Percentiles rank a stretch among this genome's conserved stretches.
phyloP scores from a whole-genome alignment of 2,888 invertebrate species.

The Notodonta dromedarius region DNA sequence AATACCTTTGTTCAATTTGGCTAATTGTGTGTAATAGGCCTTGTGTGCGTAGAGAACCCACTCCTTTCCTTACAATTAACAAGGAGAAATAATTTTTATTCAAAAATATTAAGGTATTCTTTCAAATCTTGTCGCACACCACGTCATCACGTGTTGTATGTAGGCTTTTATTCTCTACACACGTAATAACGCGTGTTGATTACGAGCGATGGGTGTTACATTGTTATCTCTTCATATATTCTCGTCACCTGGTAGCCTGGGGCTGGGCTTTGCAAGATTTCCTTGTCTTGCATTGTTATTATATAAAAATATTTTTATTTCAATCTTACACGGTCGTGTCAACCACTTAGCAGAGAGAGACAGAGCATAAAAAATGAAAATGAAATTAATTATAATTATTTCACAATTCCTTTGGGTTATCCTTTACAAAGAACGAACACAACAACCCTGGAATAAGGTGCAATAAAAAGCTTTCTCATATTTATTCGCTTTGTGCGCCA shows the following conservation, averaged over 20 bases:
- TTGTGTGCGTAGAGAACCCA: too few relatives aligned
- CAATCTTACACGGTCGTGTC: too few relatives aligned
- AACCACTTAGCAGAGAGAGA: too few relatives aligned
- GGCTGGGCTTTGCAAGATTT: not conserved
- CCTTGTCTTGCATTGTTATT: not conserved
- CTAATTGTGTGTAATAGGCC: too few relatives aligned
- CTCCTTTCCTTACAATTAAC: too few relatives aligned
- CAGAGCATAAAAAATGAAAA: too few relatives aligned
- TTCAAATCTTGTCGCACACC: not conserved
- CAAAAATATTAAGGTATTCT: too few relatives aligned
- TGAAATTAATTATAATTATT: too few relatives aligned
- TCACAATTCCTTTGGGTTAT: not conserved
- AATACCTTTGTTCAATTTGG: too few relatives aligned
- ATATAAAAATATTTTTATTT: not conserved
- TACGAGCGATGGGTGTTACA: not conserved
- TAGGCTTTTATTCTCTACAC: not conserved
- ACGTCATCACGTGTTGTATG: not conserved
- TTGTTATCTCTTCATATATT: not conserved
- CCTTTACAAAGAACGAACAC: not conserved
- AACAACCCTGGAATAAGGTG: conserved; percentile 7
- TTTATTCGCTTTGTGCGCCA: conserved; percentile 44
- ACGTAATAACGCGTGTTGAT: not conserved
- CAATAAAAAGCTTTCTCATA: conserved; percentile 35
- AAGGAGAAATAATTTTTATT: too few relatives aligned
- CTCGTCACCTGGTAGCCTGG: not conserved